These are phyloP conservation scores for Octomys mimax DNA, from an alignment of 2,797 vertebrate genomes.

Conservation along the genomic window DNA sequence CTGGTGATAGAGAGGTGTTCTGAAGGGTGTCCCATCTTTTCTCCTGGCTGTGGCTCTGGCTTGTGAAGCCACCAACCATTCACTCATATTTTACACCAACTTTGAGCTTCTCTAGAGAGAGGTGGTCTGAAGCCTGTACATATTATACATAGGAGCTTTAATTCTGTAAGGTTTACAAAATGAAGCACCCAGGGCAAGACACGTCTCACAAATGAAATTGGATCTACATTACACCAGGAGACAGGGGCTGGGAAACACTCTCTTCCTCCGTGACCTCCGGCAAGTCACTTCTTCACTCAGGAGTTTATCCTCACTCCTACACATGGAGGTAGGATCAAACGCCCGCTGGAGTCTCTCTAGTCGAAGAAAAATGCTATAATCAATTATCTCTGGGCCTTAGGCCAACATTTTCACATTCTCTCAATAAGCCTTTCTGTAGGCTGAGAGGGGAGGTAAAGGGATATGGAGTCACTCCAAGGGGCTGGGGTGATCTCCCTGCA, in stretches of 20 bases:
- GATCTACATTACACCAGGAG: slow-evolving; percentile 36
- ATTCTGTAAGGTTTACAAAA: slow-evolving; percentile 50
- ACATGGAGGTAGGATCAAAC: neutral
- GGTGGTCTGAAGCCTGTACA: neutral
- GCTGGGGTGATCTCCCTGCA: neutral
- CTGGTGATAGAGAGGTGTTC: neutral
- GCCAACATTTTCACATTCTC: slow-evolving; percentile 67
- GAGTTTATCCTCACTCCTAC: slow-evolving; percentile 56
- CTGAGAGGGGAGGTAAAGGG: neutral
- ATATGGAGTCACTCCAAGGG: neutral
- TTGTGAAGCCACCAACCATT: neutral
- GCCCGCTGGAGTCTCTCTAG: slow-evolving; percentile 50
- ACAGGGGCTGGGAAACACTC: neutral
- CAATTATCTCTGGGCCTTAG: slow-evolving; percentile 63
- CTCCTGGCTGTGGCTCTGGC: neutral
- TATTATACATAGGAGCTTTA: neutral
- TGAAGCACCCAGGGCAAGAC: neutral
- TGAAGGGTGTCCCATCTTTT: neutral
- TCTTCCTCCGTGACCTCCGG: slow-evolving; percentile 54
- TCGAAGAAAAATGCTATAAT: slow-evolving; percentile 64
- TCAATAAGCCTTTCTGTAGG: neutral
- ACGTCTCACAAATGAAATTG: neutral
- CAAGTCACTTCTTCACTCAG: neutral
- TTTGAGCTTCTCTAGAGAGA: slow-evolving; percentile 27
- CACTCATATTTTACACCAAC: neutral